Evolutionary conservation across 2,797 vertebrate genomes (phyloP).

Genomic region (Brachyalestes nurse): DNA sequence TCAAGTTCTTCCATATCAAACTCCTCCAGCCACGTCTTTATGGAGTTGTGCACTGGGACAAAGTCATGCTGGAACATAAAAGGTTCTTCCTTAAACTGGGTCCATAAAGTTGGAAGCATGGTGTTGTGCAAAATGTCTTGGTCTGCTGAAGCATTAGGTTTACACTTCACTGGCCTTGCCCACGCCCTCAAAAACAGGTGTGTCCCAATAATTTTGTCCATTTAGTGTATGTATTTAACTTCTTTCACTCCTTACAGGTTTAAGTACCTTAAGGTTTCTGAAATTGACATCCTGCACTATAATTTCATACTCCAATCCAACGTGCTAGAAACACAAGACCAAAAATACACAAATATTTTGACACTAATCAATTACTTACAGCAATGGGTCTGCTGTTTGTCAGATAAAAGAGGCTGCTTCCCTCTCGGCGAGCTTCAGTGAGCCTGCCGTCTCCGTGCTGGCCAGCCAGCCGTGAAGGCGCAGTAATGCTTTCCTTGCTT

Average conservation of each 20-base stretch:
- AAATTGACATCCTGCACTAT: not conserved
- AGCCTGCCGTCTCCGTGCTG: constrained; percentile 34
- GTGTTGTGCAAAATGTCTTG: too few species aligned
- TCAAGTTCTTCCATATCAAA: too few species aligned
- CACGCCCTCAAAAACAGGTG: too few species aligned
- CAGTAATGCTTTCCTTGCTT: constrained; percentile 80
- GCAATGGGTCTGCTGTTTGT: constrained; percentile 35
- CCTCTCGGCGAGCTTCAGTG: constrained; percentile 33
- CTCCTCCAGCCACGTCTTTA: too few species aligned
- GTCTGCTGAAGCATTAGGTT: too few species aligned
- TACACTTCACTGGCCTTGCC: too few species aligned
- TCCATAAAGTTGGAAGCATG: too few species aligned
- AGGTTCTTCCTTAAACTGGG: too few species aligned
- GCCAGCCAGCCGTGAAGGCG: constrained; percentile 76
- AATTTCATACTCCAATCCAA: not conserved
- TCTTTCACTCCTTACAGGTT: not conserved
- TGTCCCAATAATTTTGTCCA: too few species aligned
- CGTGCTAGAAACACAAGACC: not conserved
- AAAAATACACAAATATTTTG: not conserved
- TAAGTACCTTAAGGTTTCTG: not conserved
- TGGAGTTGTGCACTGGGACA: too few species aligned
- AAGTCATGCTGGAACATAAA: too few species aligned
- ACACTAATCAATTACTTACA: constrained; percentile 11
- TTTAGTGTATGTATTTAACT: too few species aligned
- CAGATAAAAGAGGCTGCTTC: constrained; percentile 51